A percentile compares a stretch with the other conserved stretches of the same genome.
Evolutionary conservation across 2,113 vertebrate genomes (phyloP).

Genomic region (Spea bombifrons): DNA sequence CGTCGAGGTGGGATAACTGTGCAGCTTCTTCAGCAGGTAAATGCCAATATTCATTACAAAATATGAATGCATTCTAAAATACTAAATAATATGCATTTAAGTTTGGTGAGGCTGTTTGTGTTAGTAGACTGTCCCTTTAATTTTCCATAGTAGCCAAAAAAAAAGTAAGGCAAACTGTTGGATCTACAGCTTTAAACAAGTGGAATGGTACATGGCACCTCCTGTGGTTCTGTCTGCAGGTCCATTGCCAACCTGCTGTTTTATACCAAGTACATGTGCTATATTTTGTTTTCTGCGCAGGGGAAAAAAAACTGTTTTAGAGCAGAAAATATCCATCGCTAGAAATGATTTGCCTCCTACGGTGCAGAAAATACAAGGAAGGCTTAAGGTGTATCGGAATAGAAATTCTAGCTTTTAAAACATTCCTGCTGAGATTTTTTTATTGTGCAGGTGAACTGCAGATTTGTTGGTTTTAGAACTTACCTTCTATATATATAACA

Average conservation of each 20-base stretch:
- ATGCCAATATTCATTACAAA: no score
- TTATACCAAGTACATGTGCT: constrained; percentile 46
- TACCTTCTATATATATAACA: neutral
- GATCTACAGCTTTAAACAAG: constrained; percentile 36
- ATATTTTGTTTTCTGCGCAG: constrained; percentile 44
- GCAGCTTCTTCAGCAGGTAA: no score
- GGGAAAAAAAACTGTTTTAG: constrained; percentile 36
- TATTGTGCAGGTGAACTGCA: constrained; percentile 38
- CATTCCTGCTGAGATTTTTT: constrained; percentile 34
- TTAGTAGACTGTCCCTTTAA: no score
- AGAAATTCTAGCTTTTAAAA: constrained; percentile 49
- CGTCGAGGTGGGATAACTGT: no score
- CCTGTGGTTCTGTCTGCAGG: constrained; percentile 30
- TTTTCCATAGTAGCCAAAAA: neutral
- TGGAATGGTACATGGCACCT: constrained; percentile 38
- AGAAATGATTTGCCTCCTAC: constrained; percentile 47
- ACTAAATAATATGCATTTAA: no score
- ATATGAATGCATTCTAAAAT: no score
- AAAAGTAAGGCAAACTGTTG: constrained; percentile 10
- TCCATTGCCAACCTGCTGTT: constrained; percentile 41
- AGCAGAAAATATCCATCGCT: constrained; percentile 44
- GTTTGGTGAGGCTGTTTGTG: no score
- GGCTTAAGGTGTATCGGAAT: constrained; percentile 42
- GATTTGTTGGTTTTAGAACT: neutral
- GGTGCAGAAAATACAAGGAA: constrained; percentile 47